A percentile compares a stretch with the other conserved stretches of the same genome.
These are phyloP conservation scores for Eulithis prunata DNA, from an alignment of 2,888 invertebrate genomes.

Conservation along the genomic window DNA sequence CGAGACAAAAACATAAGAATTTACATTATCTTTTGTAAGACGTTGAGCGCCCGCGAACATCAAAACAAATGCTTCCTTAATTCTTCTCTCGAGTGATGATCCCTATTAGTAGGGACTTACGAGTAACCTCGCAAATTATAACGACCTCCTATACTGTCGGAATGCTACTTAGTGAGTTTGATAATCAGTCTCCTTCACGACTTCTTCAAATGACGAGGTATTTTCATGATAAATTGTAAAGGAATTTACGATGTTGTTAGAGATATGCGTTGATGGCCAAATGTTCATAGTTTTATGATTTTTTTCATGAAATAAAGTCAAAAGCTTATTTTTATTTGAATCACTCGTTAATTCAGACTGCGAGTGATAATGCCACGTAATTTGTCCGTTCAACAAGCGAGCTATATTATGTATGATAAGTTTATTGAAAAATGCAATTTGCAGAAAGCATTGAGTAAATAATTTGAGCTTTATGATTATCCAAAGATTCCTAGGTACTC, in stretches of 20 bases:
- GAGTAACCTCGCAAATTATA: conserved; percentile 81
- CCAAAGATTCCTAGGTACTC: background rate
- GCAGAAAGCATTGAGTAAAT: conserved; percentile 12
- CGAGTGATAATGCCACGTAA: conserved; percentile 9
- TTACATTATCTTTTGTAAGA: conserved; percentile 55
- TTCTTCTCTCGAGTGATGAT: conserved; percentile 78
- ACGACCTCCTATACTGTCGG: conserved; percentile 61
- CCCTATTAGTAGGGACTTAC: conserved; percentile 81
- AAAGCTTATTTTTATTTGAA: background rate
- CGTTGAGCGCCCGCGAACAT: conserved; percentile 65
- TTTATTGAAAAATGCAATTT: conserved; percentile 26
- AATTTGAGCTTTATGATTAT: conserved; percentile 25
- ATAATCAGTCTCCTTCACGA: conserved; percentile 71
- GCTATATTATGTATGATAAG: conserved; percentile 22
- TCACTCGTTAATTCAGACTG: background rate
- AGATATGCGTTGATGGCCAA: background rate
- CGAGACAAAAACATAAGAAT: conserved; percentile 50
- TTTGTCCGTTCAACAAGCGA: conserved; percentile 14
- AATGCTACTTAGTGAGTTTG: conserved; percentile 72
- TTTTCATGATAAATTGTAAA: conserved; percentile 43
- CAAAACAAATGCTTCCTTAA: conserved; percentile 80
- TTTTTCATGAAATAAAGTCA: background rate
- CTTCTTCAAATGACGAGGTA: conserved; percentile 36
- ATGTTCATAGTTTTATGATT: background rate
- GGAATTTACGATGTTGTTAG: conserved; percentile 19